phyloP scores from a whole-genome alignment of 2,113 vertebrate species.

The Cyphomyrus discorhynchus region DNA sequence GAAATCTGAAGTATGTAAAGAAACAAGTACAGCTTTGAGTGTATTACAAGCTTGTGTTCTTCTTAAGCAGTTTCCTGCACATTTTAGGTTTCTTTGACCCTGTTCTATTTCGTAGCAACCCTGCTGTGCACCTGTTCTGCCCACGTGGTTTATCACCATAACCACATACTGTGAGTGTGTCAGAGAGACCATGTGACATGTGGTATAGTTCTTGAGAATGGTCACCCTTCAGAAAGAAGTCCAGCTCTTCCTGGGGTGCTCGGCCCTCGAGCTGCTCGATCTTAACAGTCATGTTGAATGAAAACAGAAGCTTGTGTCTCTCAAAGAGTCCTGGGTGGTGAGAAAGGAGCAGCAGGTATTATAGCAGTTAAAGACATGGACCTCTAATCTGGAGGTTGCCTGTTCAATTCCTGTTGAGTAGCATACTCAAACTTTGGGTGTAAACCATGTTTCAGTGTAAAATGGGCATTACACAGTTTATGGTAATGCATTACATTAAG shows the following conservation, averaged over 20 bases:
- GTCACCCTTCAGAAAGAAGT: conserved; percentile 93
- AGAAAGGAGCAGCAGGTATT: conserved; percentile 5
- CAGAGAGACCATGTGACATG: background rate
- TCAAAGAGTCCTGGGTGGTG: conserved; percentile 78
- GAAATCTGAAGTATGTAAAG: background rate
- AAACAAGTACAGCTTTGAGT: background rate
- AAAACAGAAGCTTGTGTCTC: conserved; percentile 87
- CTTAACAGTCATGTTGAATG: conserved; percentile 89
- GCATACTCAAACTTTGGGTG: background rate
- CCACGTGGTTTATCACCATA: background rate
- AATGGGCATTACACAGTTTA: background rate
- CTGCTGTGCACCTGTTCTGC: background rate
- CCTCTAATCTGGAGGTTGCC: background rate
- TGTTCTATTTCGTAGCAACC: background rate
- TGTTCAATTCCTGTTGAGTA: background rate
- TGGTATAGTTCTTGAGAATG: background rate
- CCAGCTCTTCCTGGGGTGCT: conserved; percentile 82
- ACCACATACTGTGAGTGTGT: background rate
- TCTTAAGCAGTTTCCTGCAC: background rate
- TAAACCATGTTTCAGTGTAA: background rate
- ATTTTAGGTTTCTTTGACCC: background rate
- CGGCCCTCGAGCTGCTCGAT: conserved; percentile 81
- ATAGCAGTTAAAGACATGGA: background rate
- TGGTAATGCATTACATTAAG: too few relatives aligned
- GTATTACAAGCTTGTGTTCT: background rate